Evolutionary conservation across 2,113 vertebrate species (phyloP).

Genomic region (Rattus rattus): DNA sequence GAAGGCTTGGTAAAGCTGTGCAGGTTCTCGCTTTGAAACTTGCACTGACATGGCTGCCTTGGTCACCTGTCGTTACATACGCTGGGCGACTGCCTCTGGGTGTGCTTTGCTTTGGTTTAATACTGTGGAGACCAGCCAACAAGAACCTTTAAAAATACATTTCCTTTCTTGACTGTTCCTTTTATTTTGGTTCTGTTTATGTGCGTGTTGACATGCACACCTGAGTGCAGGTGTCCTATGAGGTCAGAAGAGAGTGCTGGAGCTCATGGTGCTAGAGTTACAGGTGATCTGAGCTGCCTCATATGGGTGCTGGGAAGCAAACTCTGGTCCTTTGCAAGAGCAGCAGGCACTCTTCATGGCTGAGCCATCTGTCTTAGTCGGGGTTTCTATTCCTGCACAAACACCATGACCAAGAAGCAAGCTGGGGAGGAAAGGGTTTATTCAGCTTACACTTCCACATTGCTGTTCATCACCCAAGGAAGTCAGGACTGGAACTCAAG

Average conservation of each 20-base stretch:
- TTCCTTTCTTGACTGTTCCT: neutral
- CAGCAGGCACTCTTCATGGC: neutral
- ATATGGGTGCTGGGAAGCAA: neutral
- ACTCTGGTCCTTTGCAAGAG: neutral
- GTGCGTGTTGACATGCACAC: neutral
- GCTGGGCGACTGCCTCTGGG: neutral
- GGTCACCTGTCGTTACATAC: neutral
- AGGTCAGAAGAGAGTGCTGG: neutral
- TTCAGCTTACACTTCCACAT: no score
- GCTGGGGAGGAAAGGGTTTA: no score
- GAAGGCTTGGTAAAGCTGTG: neutral
- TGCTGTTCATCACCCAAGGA: no score
- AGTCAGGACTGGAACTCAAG: no score
- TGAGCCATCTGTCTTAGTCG: no score
- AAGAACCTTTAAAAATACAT: neutral
- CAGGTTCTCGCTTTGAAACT: neutral
- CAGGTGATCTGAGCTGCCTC: neutral
- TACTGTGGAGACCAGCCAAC: conserved; percentile 38
- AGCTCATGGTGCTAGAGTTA: neutral
- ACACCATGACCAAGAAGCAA: no score
- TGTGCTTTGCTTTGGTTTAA: conserved; percentile 70
- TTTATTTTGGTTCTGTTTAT: neutral
- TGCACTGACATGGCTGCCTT: neutral
- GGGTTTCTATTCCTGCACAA: no score
- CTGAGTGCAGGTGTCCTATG: no score